Evolutionary conservation across 2,888 invertebrate species (phyloP).

Genomic region (Leptura quadrifasciata): DNA sequence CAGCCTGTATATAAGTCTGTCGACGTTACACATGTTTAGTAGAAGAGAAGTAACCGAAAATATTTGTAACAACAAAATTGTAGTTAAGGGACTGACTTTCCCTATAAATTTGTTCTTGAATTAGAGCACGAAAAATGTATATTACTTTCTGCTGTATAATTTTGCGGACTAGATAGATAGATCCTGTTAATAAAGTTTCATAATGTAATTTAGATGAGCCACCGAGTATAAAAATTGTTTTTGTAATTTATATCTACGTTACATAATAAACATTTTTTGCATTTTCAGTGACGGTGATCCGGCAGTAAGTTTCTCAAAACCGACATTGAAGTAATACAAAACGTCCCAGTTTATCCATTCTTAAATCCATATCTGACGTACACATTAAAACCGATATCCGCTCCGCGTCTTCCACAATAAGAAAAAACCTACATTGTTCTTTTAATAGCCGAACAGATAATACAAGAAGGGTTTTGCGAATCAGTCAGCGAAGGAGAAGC

Average conservation of each 20-base stretch:
- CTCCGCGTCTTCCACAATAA: neutral
- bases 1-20: no score
- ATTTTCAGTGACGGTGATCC: neutral
- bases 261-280: neutral
- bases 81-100: no score
- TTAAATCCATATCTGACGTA: conserved; percentile 34
- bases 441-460: conserved; percentile 41
- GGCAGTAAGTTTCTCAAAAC: neutral
- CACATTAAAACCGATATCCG: conserved; percentile 33
- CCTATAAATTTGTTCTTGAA: no score
- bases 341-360: conserved; percentile 15
- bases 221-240: no score
- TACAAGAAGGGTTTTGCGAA: conserved; percentile 41
- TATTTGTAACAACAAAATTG: no score
- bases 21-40: no score
- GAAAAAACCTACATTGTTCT: conserved; percentile 36
- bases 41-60: no score
- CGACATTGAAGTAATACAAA: conserved; percentile 17
- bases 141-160: no score
- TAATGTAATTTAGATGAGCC: no score
- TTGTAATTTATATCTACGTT: neutral
- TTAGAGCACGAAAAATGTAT: no score
- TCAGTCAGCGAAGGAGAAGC: conserved; percentile 29
- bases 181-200: no score
- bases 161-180: no score